Evolutionary conservation across 2,113 vertebrate species (phyloP).

Genomic region (human): GRCh38 chr16:49749501-49750000

Average conservation of each 20-base stretch:
- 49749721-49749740: background rate
- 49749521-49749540: accelerated
- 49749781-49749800: background rate
- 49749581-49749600: accelerated
- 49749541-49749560: background rate
- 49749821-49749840: background rate
- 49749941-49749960: background rate
- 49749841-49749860: background rate
- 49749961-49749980: background rate
- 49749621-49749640: accelerated
- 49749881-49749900: background rate
- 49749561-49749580: background rate
- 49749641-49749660: background rate
- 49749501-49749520: background rate
- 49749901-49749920: background rate
- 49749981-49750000: background rate
- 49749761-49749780: too few species aligned
- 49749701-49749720: background rate
- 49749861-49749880: accelerated
- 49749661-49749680: background rate
- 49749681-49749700: background rate
- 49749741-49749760: background rate
- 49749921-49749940: background rate
- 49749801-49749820: background rate
- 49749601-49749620: background rate